Conservation (phyloP, 2,113 vertebrate species). For the Prunella fulvescens region DNA sequence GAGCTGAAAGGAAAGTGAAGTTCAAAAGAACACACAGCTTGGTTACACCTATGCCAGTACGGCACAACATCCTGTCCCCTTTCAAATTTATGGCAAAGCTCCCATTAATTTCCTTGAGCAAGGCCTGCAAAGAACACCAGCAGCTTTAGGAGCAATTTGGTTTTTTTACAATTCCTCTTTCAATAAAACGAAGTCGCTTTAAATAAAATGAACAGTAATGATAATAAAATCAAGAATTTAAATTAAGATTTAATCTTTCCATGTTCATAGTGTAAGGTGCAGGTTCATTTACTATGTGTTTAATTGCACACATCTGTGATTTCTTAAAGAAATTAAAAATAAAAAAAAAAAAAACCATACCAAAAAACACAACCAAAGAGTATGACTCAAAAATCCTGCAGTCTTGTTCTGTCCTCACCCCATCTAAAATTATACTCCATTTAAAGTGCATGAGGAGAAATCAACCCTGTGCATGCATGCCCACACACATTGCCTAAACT, state of each 20-base stretch:
- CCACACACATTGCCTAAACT: neutral
- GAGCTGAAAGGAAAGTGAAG: conserved; percentile 9
- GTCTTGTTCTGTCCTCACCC: neutral
- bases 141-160: neutral
- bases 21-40: neutral
- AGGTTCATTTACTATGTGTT: neutral
- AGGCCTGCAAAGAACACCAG: neutral
- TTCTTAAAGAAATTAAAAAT: neutral
- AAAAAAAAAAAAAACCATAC: neutral
- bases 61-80: conserved; percentile 43
- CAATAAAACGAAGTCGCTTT: neutral
- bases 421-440: neutral
- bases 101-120: conserved; percentile 44
- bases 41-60: conserved; percentile 37
- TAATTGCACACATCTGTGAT: neutral
- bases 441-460: neutral
- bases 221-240: neutral
- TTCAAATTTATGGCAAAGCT: conserved; percentile 48
- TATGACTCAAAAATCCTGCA: neutral
- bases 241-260: neutral
- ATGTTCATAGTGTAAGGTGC: neutral
- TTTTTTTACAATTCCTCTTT: neutral
- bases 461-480: neutral
- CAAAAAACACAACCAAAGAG: neutral
- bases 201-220: neutral